Evolutionary conservation across 2,888 invertebrate species (phyloP).

Genomic region (Drosophila yooni): DNA sequence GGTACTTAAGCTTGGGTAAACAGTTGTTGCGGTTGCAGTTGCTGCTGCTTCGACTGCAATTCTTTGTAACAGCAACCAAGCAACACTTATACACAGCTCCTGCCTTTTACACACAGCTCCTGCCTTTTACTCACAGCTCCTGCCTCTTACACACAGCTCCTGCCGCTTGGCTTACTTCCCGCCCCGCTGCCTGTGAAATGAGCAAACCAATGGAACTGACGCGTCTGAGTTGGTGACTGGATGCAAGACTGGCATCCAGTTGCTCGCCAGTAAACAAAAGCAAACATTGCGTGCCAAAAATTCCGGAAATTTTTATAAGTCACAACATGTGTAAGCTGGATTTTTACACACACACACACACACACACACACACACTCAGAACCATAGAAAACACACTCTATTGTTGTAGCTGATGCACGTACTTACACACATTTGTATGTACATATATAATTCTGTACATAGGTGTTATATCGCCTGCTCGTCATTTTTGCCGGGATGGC

Average conservation of each 20-base stretch:
- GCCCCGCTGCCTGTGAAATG: conserved; percentile 31
- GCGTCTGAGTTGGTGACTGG: conserved; percentile 17
- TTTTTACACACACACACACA: conserved; percentile 57
- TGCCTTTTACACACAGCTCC: conserved; percentile 2
- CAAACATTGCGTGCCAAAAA: conserved; percentile 81
- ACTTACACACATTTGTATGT: conserved; percentile 6
- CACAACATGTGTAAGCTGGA: conserved; percentile 78
- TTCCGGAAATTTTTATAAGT: conserved; percentile 80
- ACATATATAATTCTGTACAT: background rate
- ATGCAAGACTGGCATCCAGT: conserved; percentile 22
- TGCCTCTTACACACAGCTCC: conserved; percentile 3
- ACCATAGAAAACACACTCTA: conserved; percentile 3
- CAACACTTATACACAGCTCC: conserved; percentile 9
- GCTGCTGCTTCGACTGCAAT: conserved; percentile 19
- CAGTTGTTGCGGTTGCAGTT: conserved; percentile 23
- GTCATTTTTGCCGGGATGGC: conserved; percentile 28
- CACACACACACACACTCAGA: conserved; percentile 9
- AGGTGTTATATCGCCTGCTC: conserved; percentile 12
- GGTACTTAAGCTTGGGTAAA: conserved; percentile 17
- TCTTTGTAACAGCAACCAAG: conserved; percentile 38
- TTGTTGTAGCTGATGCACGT: conserved; percentile 31
- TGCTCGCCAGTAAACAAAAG: conserved; percentile 73
- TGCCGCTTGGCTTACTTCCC: background rate
- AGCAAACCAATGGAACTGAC: conserved; percentile 12
- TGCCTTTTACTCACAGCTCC: conserved; percentile 4